Evolutionary conservation across 2,888 invertebrate species (phyloP), one percentile per base, ranked within the genome.

Genomic region (Chironomus riparius): DNA sequence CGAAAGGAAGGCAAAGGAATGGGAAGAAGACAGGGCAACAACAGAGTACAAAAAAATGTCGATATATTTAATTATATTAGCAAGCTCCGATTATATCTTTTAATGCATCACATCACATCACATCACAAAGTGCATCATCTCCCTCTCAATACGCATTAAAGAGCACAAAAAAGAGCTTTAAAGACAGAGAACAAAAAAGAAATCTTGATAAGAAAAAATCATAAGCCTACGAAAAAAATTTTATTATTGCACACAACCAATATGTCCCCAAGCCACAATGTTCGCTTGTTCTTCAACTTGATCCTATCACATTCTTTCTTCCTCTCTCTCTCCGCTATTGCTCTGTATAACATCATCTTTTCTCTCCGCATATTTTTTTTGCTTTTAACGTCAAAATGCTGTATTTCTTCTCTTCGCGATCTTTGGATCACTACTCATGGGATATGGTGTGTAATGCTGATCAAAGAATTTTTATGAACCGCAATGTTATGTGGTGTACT

Each of bases 21-120:
- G n/a, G 71, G 21, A 21, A 22, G 22, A 48, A 18, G 38, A 38
- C 38, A 21, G 15, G n/a, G 38, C 24, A 70, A 70, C 28, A 28
- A 28, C 28, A 38, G 10, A 38, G 1, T 28, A 10, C 2, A 38
- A 38, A 38, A 38, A 22, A 21, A 47, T 70, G 70, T 71, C 22
- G 61, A 62, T 73, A 56, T 56, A 18, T 62, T 73, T 73, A 62
- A 73, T 73, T 73, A 73, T 71, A 50, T 71, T 71, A 73, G 65
- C 18, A 18, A 18, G n/a, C 38, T 38, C 62, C 38, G 72, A 73
- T 62, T 71, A 50, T 71, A 71, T 71, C 71, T 71, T 12, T 47
- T 12, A 21, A 38, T 38, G 38, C 38, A 38, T 38, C 38, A 38
- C 38, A 38, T 38, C 38, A 38, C 38, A 38, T 38, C 38, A 38